Evolutionary conservation across 2,888 invertebrate genomes (phyloP).

Genomic region (Diogma glabrata): DNA sequence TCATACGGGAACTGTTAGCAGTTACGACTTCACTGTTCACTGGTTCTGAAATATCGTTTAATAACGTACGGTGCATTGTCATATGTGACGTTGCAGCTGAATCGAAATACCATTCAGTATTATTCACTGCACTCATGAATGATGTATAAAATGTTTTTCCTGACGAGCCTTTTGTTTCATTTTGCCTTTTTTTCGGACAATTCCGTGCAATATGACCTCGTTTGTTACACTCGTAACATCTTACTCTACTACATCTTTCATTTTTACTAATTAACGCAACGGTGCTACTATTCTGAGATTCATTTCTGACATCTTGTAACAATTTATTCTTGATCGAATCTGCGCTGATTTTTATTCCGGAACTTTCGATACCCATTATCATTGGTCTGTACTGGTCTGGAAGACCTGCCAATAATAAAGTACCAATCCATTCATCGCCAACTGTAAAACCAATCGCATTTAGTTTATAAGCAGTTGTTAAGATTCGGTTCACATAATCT

Average conservation of each 20-base stretch:
- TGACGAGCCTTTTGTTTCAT: neutral
- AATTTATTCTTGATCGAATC: neutral
- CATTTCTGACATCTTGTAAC: neutral
- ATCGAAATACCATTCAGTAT: no score
- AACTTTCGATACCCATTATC: no score
- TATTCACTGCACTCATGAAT: neutral
- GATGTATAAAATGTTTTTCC: neutral
- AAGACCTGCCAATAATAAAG: neutral
- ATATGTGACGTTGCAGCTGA: neutral
- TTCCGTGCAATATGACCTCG: neutral
- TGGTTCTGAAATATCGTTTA: conserved; percentile 4
- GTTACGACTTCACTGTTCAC: neutral
- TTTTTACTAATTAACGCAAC: neutral
- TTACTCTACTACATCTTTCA: no score
- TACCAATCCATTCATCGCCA: neutral
- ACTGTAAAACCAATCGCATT: no score
- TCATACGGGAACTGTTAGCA: conserved; percentile 1
- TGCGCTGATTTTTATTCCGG: neutral
- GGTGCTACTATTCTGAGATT: neutral
- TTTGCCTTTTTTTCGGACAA: neutral
- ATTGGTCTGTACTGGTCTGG: neutral
- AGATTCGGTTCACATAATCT: no score
- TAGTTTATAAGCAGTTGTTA: no score
- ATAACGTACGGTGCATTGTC: neutral
- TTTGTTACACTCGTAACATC: neutral